Base-by-base conservation (phyloP, 2,888 invertebrate species). In the Linyphia triangularis region DNA sequence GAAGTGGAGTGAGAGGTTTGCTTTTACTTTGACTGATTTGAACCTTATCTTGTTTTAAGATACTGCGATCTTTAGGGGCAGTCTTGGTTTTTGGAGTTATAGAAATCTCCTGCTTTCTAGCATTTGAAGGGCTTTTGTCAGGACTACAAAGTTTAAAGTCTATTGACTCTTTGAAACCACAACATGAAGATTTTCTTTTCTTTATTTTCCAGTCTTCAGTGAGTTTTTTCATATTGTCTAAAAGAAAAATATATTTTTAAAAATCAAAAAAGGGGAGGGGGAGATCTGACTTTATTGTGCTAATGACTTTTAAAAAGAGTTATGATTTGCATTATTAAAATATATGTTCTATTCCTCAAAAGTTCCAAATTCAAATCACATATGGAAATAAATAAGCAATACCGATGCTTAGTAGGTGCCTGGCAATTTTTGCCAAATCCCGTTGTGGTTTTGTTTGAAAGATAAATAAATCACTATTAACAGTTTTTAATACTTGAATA, bases 141-240 rank as follows among this genome's bases (percentile, higher is more conserved):
- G 67, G 19, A n/a, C 51, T 65, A 19, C 24, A 19, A 24, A 85
- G 16, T n/a, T 70, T 26, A 33, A 72, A 79, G 33, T 85, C 85
- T 63, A 85, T 85, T 13, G 57, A 43, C 26, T 85, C 85, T 65
- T 72, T 78, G 19, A 85, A 85, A 51, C 63, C 81, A 16, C 30
- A 33, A 37, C 67, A 67, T 51, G 19, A 26, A 16, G 57, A 30
- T 16, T 57, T 67, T 4, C 28, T 24, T 67, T 86, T 86, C 40
- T 81, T 86, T 9, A 86, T 26, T 81, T 86, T 86, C 86, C 86
- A 86, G 9, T 86, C 72, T 22, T 81, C 73, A 6, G 86, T 86
- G 9, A 86, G 67, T 30, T 86, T 86, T 40, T 81, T 86, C 73
- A 73, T 75, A 22, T 16, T 57, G 30, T 43, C 78, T 67, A 22